Base-by-base conservation (phyloP, 2,113 vertebrate species). In the Solea solea region DNA sequence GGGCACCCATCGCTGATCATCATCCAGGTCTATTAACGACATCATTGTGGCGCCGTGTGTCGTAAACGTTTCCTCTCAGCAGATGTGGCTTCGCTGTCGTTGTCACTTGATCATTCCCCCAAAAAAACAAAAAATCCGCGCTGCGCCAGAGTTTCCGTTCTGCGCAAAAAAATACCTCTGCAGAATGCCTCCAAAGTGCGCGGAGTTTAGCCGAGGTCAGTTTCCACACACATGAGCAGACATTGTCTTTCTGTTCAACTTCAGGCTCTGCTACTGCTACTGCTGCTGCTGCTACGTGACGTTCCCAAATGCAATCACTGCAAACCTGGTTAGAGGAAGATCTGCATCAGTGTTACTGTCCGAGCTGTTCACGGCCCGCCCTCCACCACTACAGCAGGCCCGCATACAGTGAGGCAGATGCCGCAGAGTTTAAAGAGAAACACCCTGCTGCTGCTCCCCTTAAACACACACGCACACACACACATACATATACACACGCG, bases 1-100 rank as follows among this genome's bases (percentile, higher is more conserved):
- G 74, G 96, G 97, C 44, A 96, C 89, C 97, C 96, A 98, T 63
- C 95, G 88, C 89, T 95, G 92, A 9, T 95, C 93, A n/a, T 95
- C 93, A 69, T 95, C 91, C 81, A 89, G 88, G 25, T 90, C 87
- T 66, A 92, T 89, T 41, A 87, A 76, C 55, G 88, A 90, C 88
- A 90, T 91, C 88, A 90, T 89, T 72, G 41, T 82, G 89, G 74
- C 52, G 69, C 39, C 39, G 9, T 2, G 4, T 15, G 6, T 16
- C 16, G 8, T 3, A 50, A 12, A 40, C 55, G 8, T 13, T 2
- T 6, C 14, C 45, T 48, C 45, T 48, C 14, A 13, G 12, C 51
- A 21, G 51, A 2, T 5, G 39, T 8, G 14, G 15, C 11, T 21
- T 48, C 12, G 11, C 45, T 12, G 11, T 14, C 11, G 13, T 13